Conservation (phyloP, 2,888 invertebrate species). For the Aphodius granarius region DNA sequence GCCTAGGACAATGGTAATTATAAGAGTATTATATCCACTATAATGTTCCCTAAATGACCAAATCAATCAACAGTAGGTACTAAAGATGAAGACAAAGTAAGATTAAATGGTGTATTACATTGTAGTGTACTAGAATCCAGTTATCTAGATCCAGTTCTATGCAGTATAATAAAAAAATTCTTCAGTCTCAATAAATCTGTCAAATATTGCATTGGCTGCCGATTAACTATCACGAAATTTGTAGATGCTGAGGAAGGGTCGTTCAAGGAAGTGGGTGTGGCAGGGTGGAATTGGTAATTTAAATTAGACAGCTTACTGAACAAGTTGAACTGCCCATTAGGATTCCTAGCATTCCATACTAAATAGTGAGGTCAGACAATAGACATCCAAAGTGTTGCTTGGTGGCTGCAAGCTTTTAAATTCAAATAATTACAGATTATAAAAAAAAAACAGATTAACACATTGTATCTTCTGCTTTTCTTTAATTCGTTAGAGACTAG, state of each 20-base stretch:
- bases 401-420: not conserved
- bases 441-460: too few species aligned
- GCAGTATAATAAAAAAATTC: not conserved
- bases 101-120: too few species aligned
- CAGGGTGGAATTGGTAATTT: not conserved
- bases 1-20: constrained; percentile 28
- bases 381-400: not conserved
- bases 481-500: too few species aligned
- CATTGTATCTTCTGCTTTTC: too few species aligned
- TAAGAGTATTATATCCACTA: constrained; percentile 21
- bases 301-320: not conserved
- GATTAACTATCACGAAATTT: not conserved
- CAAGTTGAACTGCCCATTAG: not conserved
- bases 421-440: too few species aligned
- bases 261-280: not conserved
- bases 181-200: not conserved
- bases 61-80: not conserved
- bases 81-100: not conserved
- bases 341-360: not conserved
- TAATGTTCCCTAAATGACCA: not conserved
- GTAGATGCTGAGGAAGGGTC: not conserved
- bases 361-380: not conserved
- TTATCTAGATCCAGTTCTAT: not conserved
- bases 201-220: not conserved
- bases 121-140: too few species aligned